Evolutionary conservation across 2,888 invertebrate genomes (phyloP).

Genomic region (Stenurella melanura): DNA sequence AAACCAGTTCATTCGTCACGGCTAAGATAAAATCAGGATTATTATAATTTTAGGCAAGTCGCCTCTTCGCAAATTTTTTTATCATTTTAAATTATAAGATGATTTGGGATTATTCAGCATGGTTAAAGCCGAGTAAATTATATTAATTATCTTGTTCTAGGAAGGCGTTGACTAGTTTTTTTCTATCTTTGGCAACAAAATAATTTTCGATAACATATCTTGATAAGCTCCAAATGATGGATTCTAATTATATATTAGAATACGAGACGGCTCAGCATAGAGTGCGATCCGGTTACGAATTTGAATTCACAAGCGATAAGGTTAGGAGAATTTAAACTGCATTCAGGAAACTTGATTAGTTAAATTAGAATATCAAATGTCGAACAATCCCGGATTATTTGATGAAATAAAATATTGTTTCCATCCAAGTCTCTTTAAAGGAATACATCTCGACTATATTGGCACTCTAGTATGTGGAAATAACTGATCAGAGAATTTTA

Average conservation of each 20-base stretch:
- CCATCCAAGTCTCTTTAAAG: too few species aligned
- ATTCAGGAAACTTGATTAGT: background rate
- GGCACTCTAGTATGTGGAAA: too few species aligned
- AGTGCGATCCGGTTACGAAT: too few species aligned
- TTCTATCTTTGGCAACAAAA: too few species aligned
- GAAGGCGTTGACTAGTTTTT: background rate
- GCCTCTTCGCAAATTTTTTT: background rate
- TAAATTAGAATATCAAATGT: background rate
- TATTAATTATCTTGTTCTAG: background rate
- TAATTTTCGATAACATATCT: too few species aligned
- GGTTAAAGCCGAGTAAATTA: background rate
- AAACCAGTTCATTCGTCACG: background rate
- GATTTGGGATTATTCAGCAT: too few species aligned
- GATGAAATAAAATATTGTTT: background rate
- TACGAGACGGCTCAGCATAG: too few species aligned
- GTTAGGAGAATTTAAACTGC: background rate
- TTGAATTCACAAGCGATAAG: background rate
- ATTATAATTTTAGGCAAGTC: background rate
- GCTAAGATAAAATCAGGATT: background rate
- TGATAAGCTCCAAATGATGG: background rate
- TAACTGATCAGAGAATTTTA: too few species aligned
- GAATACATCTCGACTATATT: too few species aligned
- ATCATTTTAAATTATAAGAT: background rate
- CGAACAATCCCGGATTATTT: background rate
- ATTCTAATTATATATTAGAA: background rate